A percentile compares a stretch with the other conserved stretches of the same genome.
Evolutionary conservation across 2,888 invertebrate genomes (phyloP).

Genomic region (Amiota mariae): DNA sequence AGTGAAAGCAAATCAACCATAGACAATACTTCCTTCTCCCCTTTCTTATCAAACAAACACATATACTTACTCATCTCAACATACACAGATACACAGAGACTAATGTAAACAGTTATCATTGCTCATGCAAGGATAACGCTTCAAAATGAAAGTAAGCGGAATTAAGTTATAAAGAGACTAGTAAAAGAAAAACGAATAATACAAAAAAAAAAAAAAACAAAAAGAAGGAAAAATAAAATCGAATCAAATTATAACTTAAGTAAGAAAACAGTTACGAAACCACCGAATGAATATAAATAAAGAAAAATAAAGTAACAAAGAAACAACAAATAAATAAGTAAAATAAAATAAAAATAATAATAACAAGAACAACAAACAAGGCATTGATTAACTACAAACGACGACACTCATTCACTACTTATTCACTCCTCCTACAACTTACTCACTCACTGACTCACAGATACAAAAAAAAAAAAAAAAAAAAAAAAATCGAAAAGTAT

Average conservation of each 20-base stretch:
- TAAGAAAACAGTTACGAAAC: constrained; percentile 49
- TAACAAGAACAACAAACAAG: constrained; percentile 28
- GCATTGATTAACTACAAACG: constrained; percentile 16
- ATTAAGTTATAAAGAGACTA: constrained; percentile 46
- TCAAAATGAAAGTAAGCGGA: constrained; percentile 48
- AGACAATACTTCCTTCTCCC: not conserved
- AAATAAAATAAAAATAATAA: constrained; percentile 18
- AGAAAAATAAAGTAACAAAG: constrained; percentile 30
- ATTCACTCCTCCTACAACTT: not conserved
- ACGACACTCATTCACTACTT: constrained; percentile 31
- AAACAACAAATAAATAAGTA: constrained; percentile 37
- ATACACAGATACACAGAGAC: constrained; percentile 22
- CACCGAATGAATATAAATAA: constrained; percentile 52
- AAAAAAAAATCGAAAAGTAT: not conserved
- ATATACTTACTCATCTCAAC: not conserved
- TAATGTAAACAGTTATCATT: constrained; percentile 36
- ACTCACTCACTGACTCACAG: no score
- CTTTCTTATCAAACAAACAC: no score
- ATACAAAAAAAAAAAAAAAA: no score
- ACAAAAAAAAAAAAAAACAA: constrained; percentile 32
- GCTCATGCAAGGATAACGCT: constrained; percentile 8
- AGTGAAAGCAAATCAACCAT: not conserved
- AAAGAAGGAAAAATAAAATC: constrained; percentile 18
- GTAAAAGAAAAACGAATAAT: not conserved
- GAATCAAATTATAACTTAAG: constrained; percentile 59